Evolutionary conservation across 64 coral and sea anemone genomes (phyloP).

Genomic region (Stichodactyla helianthus): DNA sequence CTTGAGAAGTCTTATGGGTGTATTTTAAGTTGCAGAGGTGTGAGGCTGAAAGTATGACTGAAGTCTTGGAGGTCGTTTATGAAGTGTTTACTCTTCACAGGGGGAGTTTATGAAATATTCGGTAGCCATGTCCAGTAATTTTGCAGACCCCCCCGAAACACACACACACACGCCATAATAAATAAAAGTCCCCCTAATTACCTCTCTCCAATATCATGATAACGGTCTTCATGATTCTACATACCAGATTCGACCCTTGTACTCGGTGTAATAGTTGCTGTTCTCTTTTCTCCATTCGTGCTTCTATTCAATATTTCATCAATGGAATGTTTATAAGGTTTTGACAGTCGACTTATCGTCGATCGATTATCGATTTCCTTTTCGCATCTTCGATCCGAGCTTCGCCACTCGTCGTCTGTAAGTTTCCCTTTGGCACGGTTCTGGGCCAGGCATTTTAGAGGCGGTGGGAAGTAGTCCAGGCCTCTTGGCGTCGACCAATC

Average conservation of each 20-base stretch:
- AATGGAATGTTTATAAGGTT: conserved; percentile 11
- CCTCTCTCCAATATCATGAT: neutral
- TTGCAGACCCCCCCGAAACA: no score
- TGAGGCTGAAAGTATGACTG: no score
- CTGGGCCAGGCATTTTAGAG: conserved; percentile 37
- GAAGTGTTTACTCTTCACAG: no score
- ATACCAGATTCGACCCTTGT: neutral
- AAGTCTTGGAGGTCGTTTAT: no score
- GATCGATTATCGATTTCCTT: neutral
- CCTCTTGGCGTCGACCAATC: conserved; percentile 30
- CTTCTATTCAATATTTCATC: conserved; percentile 3
- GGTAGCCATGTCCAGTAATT: no score
- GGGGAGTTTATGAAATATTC: no score
- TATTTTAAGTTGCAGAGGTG: no score
- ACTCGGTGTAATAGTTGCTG: neutral
- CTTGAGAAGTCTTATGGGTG: no score
- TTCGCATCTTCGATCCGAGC: neutral
- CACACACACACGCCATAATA: no score
- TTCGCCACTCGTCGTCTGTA: neutral
- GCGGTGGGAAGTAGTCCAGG: conserved; percentile 33
- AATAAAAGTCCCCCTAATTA: no score
- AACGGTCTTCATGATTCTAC: neutral
- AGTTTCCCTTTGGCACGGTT: neutral
- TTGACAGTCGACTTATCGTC: neutral
- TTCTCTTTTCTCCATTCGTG: neutral